A percentile compares a stretch with the other conserved stretches of the same genome.
Evolutionary conservation across 2,888 invertebrate species (phyloP).

Genomic region (Spodoptera exigua): DNA sequence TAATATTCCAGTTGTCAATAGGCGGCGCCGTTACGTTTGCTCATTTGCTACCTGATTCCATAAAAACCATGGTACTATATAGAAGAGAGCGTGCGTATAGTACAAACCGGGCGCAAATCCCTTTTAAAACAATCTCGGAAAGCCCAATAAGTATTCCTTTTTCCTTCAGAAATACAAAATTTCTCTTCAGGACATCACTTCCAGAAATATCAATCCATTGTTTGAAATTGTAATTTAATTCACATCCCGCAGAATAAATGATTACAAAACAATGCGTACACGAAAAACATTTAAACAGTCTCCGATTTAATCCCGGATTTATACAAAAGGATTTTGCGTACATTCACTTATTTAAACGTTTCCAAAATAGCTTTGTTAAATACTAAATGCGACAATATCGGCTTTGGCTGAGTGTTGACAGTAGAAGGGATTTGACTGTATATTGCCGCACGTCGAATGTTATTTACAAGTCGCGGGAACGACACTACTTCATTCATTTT

Average conservation of each 20-base stretch:
- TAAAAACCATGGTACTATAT: too few relatives aligned
- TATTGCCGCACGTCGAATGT: background rate
- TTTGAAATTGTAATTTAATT: background rate
- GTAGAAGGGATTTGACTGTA: slow-evolving; percentile 24
- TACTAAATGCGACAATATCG: slow-evolving; percentile 32
- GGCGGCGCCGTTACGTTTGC: too few relatives aligned
- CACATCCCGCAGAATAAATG: background rate
- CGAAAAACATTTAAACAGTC: slow-evolving; percentile 6
- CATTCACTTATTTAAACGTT: slow-evolving; percentile 25
- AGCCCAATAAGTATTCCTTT: too few relatives aligned
- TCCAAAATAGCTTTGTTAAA: slow-evolving; percentile 32
- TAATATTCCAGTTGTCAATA: too few relatives aligned
- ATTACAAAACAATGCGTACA: background rate
- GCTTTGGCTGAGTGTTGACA: slow-evolving; percentile 32
- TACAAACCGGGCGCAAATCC: too few relatives aligned
- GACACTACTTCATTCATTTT: slow-evolving; percentile 8
- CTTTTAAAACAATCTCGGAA: too few relatives aligned
- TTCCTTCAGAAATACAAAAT: too few relatives aligned
- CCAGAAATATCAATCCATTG: too few relatives aligned
- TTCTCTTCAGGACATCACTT: too few relatives aligned
- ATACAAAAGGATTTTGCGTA: slow-evolving; percentile 12
- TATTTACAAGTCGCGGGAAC: slow-evolving; percentile 16
- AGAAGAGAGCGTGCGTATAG: too few relatives aligned
- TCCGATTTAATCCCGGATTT: slow-evolving; percentile 7
- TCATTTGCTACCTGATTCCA: too few relatives aligned